Evolutionary conservation across 53 echinoderm and acorn worm species (phyloP), one percentile per base, ranked within the genome.

Genomic region (Arbacia lixula): DNA sequence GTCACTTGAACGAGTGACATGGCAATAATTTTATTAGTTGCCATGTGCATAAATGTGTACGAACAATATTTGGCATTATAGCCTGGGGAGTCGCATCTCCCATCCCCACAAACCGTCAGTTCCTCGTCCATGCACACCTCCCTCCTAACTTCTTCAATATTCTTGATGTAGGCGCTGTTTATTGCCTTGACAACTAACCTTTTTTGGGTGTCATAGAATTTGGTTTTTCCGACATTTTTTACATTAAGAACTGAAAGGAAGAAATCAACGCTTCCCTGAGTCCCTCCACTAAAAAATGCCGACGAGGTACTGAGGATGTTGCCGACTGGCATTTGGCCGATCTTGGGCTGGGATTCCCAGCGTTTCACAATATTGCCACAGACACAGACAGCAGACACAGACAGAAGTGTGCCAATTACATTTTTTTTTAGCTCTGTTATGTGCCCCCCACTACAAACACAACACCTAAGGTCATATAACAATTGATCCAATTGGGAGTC

Each of bases 41-140:
- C 34, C 37, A 66, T 41, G 21, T 89, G 28, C 86, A 92, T 92
- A 6, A 92, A n/a, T 0, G 86, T 81, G 19, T 92, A 92, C 1
- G 80, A 79, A 22, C 92, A 68, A 27, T 83, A 92, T 53, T 92
- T 88, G 19, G 92, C 88, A 73, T 86, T 89, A 60, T 92, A 89
- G 42, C 89, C 92, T 3, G 86, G 92, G 33, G 83, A 83, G 30
- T 92, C 84, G 68, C 89, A 92, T 31, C 92, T 82, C 29, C 86
- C 92, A 83, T 92, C 92, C 40, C 86, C 92, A 22, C 73, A 72
- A 31, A 51, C 28, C 3, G 32, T 52, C 12, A 71, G 4, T 20
- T 12, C 40, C 17, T 5, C 27, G 40, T 69, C 46, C 2, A 5
- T 25, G 26, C 46, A 20, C 11, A 40, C 3, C 12, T 36, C 68